Conservation (phyloP, 2,113 vertebrate species). For the Dolichotis patagonum region DNA sequence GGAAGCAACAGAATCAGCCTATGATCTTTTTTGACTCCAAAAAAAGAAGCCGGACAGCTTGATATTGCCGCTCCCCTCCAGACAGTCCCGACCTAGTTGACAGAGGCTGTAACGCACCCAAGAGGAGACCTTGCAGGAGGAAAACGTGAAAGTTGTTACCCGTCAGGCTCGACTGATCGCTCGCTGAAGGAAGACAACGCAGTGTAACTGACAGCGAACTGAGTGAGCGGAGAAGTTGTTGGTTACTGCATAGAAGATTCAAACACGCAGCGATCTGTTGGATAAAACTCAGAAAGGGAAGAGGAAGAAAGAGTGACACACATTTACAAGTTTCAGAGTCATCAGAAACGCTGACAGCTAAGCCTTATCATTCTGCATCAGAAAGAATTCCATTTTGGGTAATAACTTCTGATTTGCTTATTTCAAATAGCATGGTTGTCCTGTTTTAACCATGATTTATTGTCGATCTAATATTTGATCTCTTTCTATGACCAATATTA, state of each 20-base stretch:
- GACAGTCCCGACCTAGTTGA: constrained; percentile 91
- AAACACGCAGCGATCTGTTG: constrained; percentile 93
- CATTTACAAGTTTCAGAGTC: constrained; percentile 94
- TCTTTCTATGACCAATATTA: no score
- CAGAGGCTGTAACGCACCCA: constrained; percentile 94
- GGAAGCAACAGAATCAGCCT: constrained; percentile 90
- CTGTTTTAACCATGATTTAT: no score
- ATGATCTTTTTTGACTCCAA: no score
- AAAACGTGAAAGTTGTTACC: constrained; percentile 89
- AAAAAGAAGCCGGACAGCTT: constrained; percentile 88
- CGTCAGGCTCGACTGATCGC: constrained; percentile 79
- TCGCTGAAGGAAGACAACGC: constrained; percentile 90
- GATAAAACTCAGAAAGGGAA: constrained; percentile 86
- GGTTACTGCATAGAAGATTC: constrained; percentile 95
- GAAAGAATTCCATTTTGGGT: no score
- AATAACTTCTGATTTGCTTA: no score
- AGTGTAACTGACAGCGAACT: constrained; percentile 92
- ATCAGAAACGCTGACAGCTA: constrained; percentile 90
- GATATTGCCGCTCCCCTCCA: constrained; percentile 92
- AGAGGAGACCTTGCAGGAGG: constrained; percentile 89
- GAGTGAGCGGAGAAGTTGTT: constrained; percentile 95
- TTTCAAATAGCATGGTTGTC: no score
- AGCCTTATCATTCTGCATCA: no score
- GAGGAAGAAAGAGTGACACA: constrained; percentile 92
- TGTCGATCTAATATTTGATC: no score